phyloP scores from a whole-genome alignment of 2,888 invertebrate genomes.

The Ennomos erosarius region DNA sequence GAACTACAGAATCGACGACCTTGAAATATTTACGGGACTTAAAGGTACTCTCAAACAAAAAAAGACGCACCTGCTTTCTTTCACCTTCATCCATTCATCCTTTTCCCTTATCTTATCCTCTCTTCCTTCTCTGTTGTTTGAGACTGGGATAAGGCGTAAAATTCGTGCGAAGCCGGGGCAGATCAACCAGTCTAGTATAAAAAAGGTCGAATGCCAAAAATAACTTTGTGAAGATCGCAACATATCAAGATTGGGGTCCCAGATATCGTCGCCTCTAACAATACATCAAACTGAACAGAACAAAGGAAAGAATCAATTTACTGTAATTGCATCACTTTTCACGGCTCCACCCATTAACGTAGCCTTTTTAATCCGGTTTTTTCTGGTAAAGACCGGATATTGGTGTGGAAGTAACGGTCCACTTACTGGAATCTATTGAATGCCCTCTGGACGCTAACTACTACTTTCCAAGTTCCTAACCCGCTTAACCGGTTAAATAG shows the following conservation, averaged over 20 bases:
- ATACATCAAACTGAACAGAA: slow-evolving; percentile 46
- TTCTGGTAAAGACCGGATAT: slow-evolving; percentile 74
- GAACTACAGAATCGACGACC: too few species aligned
- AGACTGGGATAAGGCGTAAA: too few species aligned
- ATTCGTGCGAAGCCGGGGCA: too few species aligned
- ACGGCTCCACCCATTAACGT: slow-evolving; percentile 70
- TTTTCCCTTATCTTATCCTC: too few species aligned
- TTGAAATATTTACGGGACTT: too few species aligned
- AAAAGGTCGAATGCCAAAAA: background rate
- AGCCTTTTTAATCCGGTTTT: slow-evolving; percentile 77
- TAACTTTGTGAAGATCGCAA: slow-evolving; percentile 11
- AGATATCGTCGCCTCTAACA: slow-evolving; percentile 19
- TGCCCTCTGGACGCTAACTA: slow-evolving; percentile 71
- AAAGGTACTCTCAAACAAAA: too few species aligned
- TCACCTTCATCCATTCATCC: too few species aligned
- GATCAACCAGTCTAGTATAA: too few species aligned
- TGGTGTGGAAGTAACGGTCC: slow-evolving; percentile 72
- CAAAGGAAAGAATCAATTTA: slow-evolving; percentile 70
- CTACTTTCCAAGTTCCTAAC: slow-evolving; percentile 70
- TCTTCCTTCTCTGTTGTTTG: too few species aligned
- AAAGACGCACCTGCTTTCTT: too few species aligned
- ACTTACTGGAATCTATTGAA: slow-evolving; percentile 76
- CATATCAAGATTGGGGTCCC: slow-evolving; percentile 22
- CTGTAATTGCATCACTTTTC: slow-evolving; percentile 79
- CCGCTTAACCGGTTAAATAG: slow-evolving; percentile 73